Evolutionary conservation across 2,888 invertebrate genomes (phyloP).

Genomic region (Acanthoscelides obtectus): DNA sequence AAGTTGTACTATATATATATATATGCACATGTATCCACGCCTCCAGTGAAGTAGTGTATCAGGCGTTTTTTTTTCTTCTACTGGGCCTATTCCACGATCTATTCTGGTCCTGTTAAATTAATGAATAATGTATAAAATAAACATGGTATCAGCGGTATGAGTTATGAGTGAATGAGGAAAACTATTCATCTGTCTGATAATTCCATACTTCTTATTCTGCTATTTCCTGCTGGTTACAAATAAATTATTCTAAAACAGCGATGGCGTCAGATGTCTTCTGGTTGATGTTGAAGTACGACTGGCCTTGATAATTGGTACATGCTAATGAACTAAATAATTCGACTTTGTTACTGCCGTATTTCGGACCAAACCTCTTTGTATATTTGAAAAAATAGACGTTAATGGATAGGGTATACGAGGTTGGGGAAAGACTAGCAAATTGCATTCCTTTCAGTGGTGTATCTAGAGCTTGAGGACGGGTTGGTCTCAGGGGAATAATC

Average conservation of each 20-base stretch:
- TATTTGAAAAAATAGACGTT: background rate
- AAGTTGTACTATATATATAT: no score
- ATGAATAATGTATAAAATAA: no score
- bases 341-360: background rate
- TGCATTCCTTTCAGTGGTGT: background rate
- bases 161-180: background rate
- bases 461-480: no score
- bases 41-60: background rate
- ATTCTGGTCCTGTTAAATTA: no score
- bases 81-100: background rate
- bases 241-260: background rate
- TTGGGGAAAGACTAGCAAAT: background rate
- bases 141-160: background rate
- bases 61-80: background rate
- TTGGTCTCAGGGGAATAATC: no score
- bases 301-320: constrained; percentile 1
- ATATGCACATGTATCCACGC: background rate
- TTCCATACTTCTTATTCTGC: no score
- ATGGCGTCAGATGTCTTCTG: background rate
- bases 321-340: background rate
- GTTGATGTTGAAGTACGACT: background rate
- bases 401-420: background rate
- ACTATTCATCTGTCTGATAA: no score
- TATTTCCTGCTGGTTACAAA: background rate
- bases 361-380: background rate